These are phyloP conservation scores for Clarias pachynema DNA, from an alignment of 2,797 vertebrate genomes.

Conservation along the genomic window DNA sequence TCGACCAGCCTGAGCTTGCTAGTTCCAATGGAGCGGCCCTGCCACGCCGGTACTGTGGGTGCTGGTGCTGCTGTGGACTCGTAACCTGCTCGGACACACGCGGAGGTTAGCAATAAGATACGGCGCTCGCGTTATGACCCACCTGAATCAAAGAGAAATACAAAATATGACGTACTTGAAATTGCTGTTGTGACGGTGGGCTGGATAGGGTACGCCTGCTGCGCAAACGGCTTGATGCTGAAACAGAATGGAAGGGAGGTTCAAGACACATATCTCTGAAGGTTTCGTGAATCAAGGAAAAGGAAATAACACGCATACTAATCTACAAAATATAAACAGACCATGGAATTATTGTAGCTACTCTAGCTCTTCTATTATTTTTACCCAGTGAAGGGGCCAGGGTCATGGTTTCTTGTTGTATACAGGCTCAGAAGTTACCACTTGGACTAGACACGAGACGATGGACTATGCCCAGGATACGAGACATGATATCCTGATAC, in stretches of 20 bases:
- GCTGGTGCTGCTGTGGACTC: slow-evolving; percentile 86
- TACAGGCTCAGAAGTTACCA: background rate
- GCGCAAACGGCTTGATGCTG: slow-evolving; percentile 97
- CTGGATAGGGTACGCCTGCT: slow-evolving; percentile 95
- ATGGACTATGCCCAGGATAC: background rate
- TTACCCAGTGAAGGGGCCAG: background rate
- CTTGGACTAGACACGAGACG: background rate
- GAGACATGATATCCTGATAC: background rate
- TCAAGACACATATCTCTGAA: slow-evolving; percentile 9
- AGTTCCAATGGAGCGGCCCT: slow-evolving; percentile 96
- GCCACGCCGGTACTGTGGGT: slow-evolving; percentile 94
- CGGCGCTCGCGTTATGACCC: background rate
- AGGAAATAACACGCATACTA: background rate
- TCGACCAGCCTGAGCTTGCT: slow-evolving; percentile 97
- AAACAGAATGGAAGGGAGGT: slow-evolving; percentile 56
- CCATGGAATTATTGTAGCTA: background rate
- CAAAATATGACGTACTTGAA: slow-evolving; percentile 82
- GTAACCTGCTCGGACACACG: slow-evolving; percentile 78
- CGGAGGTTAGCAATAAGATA: background rate
- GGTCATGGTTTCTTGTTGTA: background rate
- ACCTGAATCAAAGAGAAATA: background rate
- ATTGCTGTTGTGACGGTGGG: slow-evolving; percentile 92
- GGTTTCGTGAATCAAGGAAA: background rate
- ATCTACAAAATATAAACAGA: too few relatives aligned
- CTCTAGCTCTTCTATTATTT: background rate